Base-by-base conservation (phyloP, 2,888 invertebrate species). In the Agriotes lineatus region DNA sequence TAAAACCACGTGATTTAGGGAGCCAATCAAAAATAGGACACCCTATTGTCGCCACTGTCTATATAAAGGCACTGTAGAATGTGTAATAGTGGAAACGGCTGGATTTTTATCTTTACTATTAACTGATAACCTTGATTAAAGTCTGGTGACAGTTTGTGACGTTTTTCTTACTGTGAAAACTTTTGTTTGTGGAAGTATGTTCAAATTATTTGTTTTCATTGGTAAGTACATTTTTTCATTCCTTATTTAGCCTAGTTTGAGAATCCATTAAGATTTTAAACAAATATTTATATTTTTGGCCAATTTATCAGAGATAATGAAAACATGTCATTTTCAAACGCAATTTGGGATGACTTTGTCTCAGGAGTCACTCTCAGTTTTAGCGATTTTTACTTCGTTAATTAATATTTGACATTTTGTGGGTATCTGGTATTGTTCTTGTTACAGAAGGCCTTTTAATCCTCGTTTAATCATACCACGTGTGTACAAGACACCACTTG, bases 321-420 rank as follows among this genome's bases (percentile, higher is more conserved):
- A 18, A 44, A n/a, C 44, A 44, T 9, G 20, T 18, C 12, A 37
- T 37, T 37, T 37, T 12, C 12, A 44, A 44, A 1, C 2, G 1
- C 44, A 44, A 44, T 44, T 19, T 44, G 44, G 44, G 19, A 7
- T 18, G 19, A 44, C 44, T 44, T 19, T 44, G 44, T 44, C 19
- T 1, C 44, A 19, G 19, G 19, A 19, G 44, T 44, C 44, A 18
- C 44, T 19, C 18, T 9, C 4, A 2, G 42, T 16, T 5, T n/a
- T n/a, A 42, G 18, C 18, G 9, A 42, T 42, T 42, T 42, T 18
- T 16, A 14, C 9, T 16, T 42, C n/a, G n/a, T n/a, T n/a, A n/a
- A n/a, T n/a, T n/a, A n/a, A n/a, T n/a, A n/a, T n/a, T n/a, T n/a
- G n/a, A n/a, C n/a, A n/a, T 42, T 20, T 19, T 44, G 1, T 19